Evolutionary conservation across 2,113 vertebrate genomes (phyloP).

Genomic region (Gasterosteus aculeatus): DNA sequence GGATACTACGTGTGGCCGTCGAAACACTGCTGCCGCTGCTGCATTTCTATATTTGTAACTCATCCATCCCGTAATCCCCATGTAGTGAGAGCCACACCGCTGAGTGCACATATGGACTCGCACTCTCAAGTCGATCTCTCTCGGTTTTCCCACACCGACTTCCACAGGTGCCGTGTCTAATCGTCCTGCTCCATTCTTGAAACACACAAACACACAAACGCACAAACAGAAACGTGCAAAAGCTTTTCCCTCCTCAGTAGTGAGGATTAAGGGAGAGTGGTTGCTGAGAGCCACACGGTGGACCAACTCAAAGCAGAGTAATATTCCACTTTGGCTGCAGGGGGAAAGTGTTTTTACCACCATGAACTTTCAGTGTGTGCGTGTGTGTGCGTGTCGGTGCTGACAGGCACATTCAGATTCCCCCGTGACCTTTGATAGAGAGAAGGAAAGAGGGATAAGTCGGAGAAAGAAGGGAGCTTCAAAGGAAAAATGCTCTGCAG

Average conservation of each 20-base stretch:
- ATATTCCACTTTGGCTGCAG: slow-evolving; percentile 47
- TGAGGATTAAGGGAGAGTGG: slow-evolving; percentile 61
- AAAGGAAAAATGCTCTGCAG: slow-evolving; percentile 48
- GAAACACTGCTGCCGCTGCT: slow-evolving; percentile 2
- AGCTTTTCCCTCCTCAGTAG: slow-evolving; percentile 20
- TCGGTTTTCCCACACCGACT: slow-evolving; percentile 32
- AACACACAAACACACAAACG: slow-evolving; percentile 31
- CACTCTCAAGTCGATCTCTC: slow-evolving; percentile 13
- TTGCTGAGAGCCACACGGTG: slow-evolving; percentile 31
- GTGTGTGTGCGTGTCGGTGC: slow-evolving; percentile 16
- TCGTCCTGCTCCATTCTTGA: slow-evolving; percentile 5
- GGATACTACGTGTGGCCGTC: slow-evolving; percentile 38
- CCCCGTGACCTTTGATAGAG: slow-evolving; percentile 61
- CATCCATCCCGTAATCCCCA: slow-evolving; percentile 54
- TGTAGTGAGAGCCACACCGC: slow-evolving; percentile 6
- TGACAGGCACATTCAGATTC: slow-evolving; percentile 58
- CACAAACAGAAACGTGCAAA: slow-evolving; percentile 5
- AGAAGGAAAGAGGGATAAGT: slow-evolving; percentile 23
- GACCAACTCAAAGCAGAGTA: slow-evolving; percentile 50
- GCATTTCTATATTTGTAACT: slow-evolving; percentile 64
- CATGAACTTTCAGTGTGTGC: slow-evolving; percentile 27
- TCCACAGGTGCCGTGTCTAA: slow-evolving; percentile 46
- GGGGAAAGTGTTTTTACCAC: slow-evolving; percentile 13
- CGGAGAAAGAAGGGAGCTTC: slow-evolving; percentile 29
- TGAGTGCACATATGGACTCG: slow-evolving; percentile 11